These are phyloP conservation scores for Tragelaphus strepsiceros DNA, from an alignment of 2,113 vertebrate species.

Conservation along the genomic window DNA sequence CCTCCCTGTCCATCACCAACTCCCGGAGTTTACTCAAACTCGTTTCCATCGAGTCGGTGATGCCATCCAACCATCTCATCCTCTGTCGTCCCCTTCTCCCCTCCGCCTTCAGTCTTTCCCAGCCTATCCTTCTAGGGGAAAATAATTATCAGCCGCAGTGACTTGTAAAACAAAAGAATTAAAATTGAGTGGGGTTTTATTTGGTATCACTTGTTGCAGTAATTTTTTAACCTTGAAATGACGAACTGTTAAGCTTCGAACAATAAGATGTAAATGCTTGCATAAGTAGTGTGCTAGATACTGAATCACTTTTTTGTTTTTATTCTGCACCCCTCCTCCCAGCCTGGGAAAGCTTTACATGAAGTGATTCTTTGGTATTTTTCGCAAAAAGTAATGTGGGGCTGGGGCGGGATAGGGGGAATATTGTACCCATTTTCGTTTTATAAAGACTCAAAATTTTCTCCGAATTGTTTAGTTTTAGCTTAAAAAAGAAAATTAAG, in stretches of 20 bases:
- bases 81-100: neutral
- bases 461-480: neutral
- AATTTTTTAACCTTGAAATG: neutral
- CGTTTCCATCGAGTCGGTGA: neutral
- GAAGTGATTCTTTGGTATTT: neutral
- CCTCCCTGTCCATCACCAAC: neutral
- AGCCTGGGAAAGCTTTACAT: neutral
- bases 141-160: neutral
- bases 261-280: neutral
- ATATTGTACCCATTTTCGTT: neutral
- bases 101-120: neutral
- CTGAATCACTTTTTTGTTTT: neutral
- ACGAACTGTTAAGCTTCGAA: neutral
- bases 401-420: too few relatives aligned
- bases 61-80: neutral
- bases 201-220: neutral
- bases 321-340: neutral
- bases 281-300: neutral
- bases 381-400: neutral
- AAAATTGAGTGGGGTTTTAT: neutral
- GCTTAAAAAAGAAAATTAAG: neutral
- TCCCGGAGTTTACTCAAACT: neutral
- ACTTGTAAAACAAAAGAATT: neutral
- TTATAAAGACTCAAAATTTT: neutral
- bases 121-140: neutral